Evolutionary conservation across 2,888 invertebrate species (phyloP), one percentile per base, ranked within the genome.

Genomic region (Drosophila macrothrix): DNA sequence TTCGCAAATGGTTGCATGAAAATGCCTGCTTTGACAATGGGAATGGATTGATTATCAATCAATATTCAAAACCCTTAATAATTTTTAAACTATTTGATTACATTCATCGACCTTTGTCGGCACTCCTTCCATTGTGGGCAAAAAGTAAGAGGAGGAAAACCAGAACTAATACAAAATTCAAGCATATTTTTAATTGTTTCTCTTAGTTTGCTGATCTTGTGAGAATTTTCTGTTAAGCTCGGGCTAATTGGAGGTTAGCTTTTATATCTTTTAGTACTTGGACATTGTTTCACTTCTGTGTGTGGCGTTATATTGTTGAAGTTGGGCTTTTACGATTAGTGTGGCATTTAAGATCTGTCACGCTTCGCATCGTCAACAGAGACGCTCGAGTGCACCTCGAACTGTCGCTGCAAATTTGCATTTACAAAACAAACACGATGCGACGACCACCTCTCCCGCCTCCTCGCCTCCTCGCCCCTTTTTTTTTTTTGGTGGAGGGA

Each of bases 351-450:
- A 35, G 82, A 84, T 54, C 19, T 49, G 22, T 59, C 55, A 61
- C 70, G 74, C 58, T 71, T 66, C 64, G 70, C 59, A 55, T 58
- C 62, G 50, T 49, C 49, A 53, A 29, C 53, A 28, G 52, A 25
- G 19, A 43, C 61, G 88, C 80, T 88, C 73, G 78, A 74, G 25
- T 88, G 85, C 83, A 76, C 59, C 74, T 49, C 61, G 61, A 84
- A 84, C 80, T 75, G 85, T 88, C 78, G 61, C 74, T 65, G 59
- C 52, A 60, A 72, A 84, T 85, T 78, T 83, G 71, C 89, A 82
- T 88, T 86, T 73, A 70, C 80, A 80, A 52, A 67, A 62, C 60
- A 67, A 41, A 28, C 49, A 31, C 31, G 37, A 43, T 29, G 55
- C n/a, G 28, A 28, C 37, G 1, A 6, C 28, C 29, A 41, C 2